Evolutionary conservation across 2,888 invertebrate species (phyloP).

Genomic region (Agrotis segetum): DNA sequence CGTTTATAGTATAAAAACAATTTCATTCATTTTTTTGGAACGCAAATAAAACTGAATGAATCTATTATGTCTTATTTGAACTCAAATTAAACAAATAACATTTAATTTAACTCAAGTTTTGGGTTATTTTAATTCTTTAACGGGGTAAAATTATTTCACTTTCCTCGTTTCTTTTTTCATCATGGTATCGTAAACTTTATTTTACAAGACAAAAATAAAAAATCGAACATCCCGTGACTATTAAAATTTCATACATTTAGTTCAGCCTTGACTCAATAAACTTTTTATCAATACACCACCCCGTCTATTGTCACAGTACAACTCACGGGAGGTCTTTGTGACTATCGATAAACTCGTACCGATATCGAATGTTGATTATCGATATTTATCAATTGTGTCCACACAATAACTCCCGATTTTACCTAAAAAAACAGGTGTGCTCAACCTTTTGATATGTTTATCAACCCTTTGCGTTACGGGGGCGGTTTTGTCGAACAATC

Average conservation of each 20-base stretch:
- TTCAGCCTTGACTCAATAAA: conserved; percentile 47
- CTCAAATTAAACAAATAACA: neutral
- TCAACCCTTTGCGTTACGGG: conserved; percentile 88
- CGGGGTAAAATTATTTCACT: too few species aligned
- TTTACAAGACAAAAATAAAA: too few species aligned
- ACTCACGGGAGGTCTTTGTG: conserved; percentile 84
- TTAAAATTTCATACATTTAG: conserved; percentile 30
- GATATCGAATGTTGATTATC: conserved; percentile 85
- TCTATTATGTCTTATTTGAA: neutral
- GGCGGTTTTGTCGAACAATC: conserved; percentile 85
- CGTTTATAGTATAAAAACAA: neutral
- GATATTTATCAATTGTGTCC: conserved; percentile 85
- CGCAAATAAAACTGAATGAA: neutral
- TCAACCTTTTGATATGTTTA: conserved; percentile 89
- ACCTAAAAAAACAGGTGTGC: conserved; percentile 88
- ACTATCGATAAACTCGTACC: conserved; percentile 77
- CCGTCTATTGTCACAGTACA: conserved; percentile 68
- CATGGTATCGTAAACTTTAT: neutral
- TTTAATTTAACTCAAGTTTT: neutral
- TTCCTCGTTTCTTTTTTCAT: too few species aligned
- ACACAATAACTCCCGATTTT: conserved; percentile 84
- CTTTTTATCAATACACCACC: conserved; percentile 53
- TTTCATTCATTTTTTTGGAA: conserved; percentile 6
- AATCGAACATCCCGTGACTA: neutral
- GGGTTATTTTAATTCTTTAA: neutral